Evolutionary conservation across 1,140 invertebrate species (phyloP), one percentile per base, ranked within the genome.

Genomic region (Kradibia gibbosae): DNA sequence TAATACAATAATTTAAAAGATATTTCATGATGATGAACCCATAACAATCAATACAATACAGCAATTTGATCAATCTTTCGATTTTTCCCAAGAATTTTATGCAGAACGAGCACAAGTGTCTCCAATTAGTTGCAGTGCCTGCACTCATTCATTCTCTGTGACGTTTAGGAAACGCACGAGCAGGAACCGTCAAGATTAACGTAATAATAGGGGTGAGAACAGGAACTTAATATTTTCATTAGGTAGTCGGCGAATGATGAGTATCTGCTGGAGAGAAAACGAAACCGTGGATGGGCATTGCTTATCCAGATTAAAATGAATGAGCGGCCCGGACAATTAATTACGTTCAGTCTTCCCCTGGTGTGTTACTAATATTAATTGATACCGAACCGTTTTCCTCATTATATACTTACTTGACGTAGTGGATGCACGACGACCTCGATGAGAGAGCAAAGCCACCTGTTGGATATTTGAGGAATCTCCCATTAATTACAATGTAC

Each of bases 341-440:
- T 87, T 87, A 86, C 83, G 31, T 25, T 39, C 36, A 70, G 81
- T 85, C 83, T 86, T 83, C 84, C 84, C 83, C 82, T 85, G 22
- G 28, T 72, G 83, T 87, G 87, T 86, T 87, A 86, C 84, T 85
- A 85, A 87, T 87, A 86, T 88, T 89, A 88, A 89, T 89, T 86
- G 86, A 89, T 89, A 84, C 84, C 70, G 34, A 55, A 74, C 60
- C 57, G 60, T 80, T 55, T 80, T 42, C 65, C 20, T 17, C 25
- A 28, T n/a, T 65, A 45, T 67, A 48, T 62, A 76, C 31, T 39
- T 53, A 20, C 39, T 20, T 74, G 34, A 45, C 13, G 42, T 13
- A 45, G 42, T n/a, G 42, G 42, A 5, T 45, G 42, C 42, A 8
- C 42, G 13, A 67, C 8, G 31, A 39, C 55, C 55, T 3, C 10